A percentile compares a stretch with the other conserved stretches of the same genome.
Evolutionary conservation across 2,797 vertebrate species (phyloP).

Genomic region (Sphenopsis melanotis): DNA sequence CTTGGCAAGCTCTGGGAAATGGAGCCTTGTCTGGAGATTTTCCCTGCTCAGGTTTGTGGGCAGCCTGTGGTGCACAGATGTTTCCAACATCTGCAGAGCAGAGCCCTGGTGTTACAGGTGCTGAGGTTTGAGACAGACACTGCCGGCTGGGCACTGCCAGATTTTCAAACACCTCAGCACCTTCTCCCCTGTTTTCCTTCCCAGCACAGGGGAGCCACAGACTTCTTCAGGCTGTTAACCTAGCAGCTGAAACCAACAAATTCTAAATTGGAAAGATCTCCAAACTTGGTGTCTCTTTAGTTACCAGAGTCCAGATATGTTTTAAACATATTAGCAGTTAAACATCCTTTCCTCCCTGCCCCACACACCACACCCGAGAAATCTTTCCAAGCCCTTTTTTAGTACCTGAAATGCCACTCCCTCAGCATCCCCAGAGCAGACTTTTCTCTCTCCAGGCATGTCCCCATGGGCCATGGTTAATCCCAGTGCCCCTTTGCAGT

Average conservation of each 20-base stretch:
- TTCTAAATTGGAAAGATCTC: neutral
- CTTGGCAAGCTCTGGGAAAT: neutral
- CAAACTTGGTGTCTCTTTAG: neutral
- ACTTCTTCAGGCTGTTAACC: neutral
- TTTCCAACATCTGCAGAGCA: neutral
- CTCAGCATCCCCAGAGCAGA: neutral
- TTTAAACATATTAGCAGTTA: too few species aligned
- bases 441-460: neutral
- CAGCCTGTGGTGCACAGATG: neutral
- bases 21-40: neutral
- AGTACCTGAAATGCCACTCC: neutral
- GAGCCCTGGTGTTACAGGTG: neutral
- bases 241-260: neutral
- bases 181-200: neutral
- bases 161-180: neutral
- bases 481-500: accelerated
- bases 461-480: accelerated
- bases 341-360: neutral
- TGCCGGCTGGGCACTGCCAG: neutral
- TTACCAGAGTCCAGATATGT: neutral
- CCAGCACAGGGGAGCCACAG: neutral
- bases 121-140: neutral
- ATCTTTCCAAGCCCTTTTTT: neutral
- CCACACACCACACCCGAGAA: neutral
- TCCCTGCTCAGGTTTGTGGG: neutral